phyloP scores from a whole-genome alignment of 2,797 vertebrate species.

The Thaleichthys pacificus region DNA sequence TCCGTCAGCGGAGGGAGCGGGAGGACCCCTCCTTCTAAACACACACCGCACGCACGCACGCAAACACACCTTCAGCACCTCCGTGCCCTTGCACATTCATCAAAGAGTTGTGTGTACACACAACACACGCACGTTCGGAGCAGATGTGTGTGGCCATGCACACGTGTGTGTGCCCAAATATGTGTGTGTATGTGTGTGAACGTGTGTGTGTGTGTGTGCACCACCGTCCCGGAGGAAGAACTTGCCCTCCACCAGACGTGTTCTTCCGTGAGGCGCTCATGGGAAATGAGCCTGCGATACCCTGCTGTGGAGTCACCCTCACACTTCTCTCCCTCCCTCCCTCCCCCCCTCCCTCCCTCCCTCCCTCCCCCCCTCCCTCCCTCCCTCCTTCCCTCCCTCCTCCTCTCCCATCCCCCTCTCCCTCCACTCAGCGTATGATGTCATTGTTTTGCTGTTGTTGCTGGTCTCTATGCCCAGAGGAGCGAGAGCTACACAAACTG shows the following conservation, averaged over 20 bases:
- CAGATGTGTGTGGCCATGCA: too few species aligned
- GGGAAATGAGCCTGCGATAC: slow-evolving; percentile 64
- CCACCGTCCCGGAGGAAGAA: slow-evolving; percentile 57
- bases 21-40: not conserved
- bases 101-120: slow-evolving; percentile 15
- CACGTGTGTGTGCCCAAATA: slow-evolving; percentile 8
- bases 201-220: slow-evolving; percentile 46
- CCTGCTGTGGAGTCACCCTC: slow-evolving; percentile 51
- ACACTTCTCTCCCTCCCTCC: not conserved
- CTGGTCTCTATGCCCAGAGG: too few species aligned
- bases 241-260: slow-evolving; percentile 31
- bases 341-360: too few species aligned
- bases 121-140: not conserved
- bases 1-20: slow-evolving; percentile 22
- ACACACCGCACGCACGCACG: slow-evolving; percentile 6
- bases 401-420: too few species aligned
- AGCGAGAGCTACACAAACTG: too few species aligned
- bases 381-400: not conserved
- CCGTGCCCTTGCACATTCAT: slow-evolving; percentile 32
- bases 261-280: slow-evolving; percentile 59
- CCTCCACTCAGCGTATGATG: too few species aligned
- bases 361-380: too few species aligned
- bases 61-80: slow-evolving; percentile 24
- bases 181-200: slow-evolving; percentile 25
- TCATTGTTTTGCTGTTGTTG: too few species aligned